Base-by-base conservation (phyloP, 2,888 invertebrate species). In the Microdon myrmicae region DNA sequence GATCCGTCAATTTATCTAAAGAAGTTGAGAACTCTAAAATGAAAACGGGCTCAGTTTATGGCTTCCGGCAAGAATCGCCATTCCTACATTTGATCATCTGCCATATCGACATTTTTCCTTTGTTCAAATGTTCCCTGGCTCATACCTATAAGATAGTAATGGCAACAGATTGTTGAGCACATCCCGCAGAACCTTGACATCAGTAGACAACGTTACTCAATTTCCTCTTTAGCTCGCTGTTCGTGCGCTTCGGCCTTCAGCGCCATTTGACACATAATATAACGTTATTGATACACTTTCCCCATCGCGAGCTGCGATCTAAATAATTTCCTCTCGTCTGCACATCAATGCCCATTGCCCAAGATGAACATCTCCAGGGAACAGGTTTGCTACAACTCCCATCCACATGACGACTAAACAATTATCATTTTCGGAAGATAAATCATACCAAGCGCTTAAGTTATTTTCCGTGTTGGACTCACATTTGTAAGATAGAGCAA, bases 231-330 rank as follows among this genome's bases (percentile, higher is more conserved):
- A n/a, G n/a, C n/a, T n/a, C n/a, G n/a, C n/a, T n/a, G n/a, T n/a
- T n/a, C n/a, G n/a, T n/a, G 8, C 6, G 4, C 19, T 29, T 23
- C 37, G 29, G 31, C 54, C 29, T 9, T 16, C 25, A 14, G 37
- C 16, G 34, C 28, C 25, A 49, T 49, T 56, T 45, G 22, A 29
- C 44, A 49, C 45, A 58, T 58, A 44, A 37, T 43, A 16, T n/a
- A 7, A 12, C 45, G 45, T 41, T 37, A 56, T 56, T 31, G 51
- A 58, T 64, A 61, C 56, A 61, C 61, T 61, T 61, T 64, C 49
- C 44, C 58, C 41, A 32, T 37, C 31, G 22, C 20, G 3, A 7
- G 16, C 31, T 25, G 13, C 17, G 23, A 13, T 44, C 38, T 28
- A 25, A 54, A 54, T 60, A 31, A 53, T 39, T 59, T 53, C 58